A percentile compares a stretch with the other conserved stretches of the same genome.
phyloP scores from a whole-genome alignment of 2,113 vertebrate genomes.

The Anseranas semipalmata region DNA sequence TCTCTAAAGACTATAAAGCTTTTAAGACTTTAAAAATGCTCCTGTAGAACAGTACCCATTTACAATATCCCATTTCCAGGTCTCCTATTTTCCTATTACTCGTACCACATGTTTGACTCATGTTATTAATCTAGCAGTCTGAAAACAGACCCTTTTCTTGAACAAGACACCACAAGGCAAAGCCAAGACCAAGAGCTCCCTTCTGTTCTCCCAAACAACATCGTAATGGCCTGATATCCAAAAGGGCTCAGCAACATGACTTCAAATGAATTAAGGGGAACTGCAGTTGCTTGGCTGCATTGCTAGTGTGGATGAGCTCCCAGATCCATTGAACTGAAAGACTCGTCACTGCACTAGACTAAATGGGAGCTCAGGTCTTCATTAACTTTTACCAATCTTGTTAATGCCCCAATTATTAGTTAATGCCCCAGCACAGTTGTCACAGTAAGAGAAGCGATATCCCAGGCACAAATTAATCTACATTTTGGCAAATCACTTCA shows the following conservation, averaged over 20 bases:
- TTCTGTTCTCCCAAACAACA: not conserved
- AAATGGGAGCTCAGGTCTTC: not conserved
- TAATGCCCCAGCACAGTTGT: not conserved
- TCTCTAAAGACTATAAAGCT: not conserved
- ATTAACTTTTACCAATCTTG: rapidly evolving
- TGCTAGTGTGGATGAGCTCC: not conserved
- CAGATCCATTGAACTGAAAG: not conserved
- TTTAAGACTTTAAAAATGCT: not conserved
- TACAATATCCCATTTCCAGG: not conserved
- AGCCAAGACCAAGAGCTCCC: not conserved
- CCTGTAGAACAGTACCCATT: not conserved
- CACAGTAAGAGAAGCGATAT: not conserved
- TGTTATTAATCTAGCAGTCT: not conserved
- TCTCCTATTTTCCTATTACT: not conserved
- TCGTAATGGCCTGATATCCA: rapidly evolving
- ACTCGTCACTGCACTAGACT: not conserved
- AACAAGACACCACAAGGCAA: not conserved
- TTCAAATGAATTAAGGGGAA: not conserved
- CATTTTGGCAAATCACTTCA: not conserved
- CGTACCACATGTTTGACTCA: not conserved
- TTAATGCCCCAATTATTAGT: not conserved
- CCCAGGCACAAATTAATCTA: not conserved
- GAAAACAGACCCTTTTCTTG: not conserved
- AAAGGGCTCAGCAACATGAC: not conserved
- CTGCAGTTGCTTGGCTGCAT: rapidly evolving